Evolutionary conservation across 1,140 invertebrate genomes (phyloP).

Genomic region (Leucophenga varia): DNA sequence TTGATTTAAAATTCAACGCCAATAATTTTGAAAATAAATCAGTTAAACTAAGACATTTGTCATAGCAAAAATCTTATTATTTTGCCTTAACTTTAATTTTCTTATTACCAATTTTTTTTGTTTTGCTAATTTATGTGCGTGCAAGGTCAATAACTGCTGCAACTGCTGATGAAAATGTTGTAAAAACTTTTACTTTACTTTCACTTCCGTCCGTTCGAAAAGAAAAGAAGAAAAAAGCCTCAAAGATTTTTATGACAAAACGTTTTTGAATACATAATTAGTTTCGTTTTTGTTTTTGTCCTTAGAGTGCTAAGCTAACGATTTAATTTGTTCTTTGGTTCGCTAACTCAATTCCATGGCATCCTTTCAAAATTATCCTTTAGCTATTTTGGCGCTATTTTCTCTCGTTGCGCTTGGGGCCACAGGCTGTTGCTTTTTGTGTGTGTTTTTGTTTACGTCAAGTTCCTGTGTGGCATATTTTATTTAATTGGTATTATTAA

Average conservation of each 20-base stretch:
- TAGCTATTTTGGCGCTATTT: not conserved
- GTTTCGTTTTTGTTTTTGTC: constrained; percentile 19
- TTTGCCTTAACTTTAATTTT: no score
- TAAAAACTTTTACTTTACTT: no score
- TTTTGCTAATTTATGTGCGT: no score
- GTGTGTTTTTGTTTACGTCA: no score
- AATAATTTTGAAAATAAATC: constrained; percentile 53
- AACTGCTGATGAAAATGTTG: no score
- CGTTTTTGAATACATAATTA: constrained; percentile 50
- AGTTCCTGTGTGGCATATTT: constrained; percentile 17
- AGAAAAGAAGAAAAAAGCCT: no score
- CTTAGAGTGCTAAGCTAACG: constrained; percentile 14
- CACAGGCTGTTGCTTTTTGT: not conserved
- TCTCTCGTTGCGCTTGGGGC: not conserved
- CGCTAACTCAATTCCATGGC: no score
- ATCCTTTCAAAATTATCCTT: not conserved
- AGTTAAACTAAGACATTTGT: no score
- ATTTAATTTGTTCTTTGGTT: constrained; percentile 30
- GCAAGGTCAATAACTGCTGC: no score
- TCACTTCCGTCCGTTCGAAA: no score
- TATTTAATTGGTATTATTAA: constrained; percentile 25
- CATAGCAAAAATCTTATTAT: no score
- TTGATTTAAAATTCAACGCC: constrained; percentile 52
- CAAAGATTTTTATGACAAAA: constrained; percentile 44
- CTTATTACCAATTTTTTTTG: no score